phyloP scores from a whole-genome alignment of 2,797 vertebrate genomes.

The Phylloscopus collybita region DNA sequence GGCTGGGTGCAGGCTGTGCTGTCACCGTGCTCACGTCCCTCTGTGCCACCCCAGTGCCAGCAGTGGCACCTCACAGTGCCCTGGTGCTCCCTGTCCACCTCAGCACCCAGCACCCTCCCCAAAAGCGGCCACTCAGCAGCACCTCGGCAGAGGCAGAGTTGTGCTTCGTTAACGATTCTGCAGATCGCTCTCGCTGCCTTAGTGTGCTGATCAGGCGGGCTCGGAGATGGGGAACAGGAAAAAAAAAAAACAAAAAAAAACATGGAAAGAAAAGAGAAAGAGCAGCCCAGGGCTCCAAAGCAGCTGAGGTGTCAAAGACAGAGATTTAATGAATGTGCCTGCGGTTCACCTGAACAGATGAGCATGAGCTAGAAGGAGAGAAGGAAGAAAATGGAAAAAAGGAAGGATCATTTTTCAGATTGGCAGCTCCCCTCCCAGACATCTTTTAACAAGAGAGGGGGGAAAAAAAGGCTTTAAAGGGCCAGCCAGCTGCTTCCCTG shows the following conservation, averaged over 20 bases:
- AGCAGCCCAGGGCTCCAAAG: slow-evolving; percentile 70
- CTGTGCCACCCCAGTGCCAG: not conserved
- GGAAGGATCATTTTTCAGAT: slow-evolving; percentile 83
- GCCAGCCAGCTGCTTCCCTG: slow-evolving; percentile 45
- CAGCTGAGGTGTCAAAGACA: slow-evolving; percentile 78
- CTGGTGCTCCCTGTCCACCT: fast-evolving
- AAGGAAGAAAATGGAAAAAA: slow-evolving; percentile 79
- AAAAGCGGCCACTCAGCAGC: not conserved
- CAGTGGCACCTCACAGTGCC: not conserved
- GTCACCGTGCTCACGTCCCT: fast-evolving
- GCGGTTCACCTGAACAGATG: slow-evolving; percentile 82
- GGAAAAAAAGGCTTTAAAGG: slow-evolving; percentile 58
- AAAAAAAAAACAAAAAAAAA: not conserved
- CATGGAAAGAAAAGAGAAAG: slow-evolving; percentile 10
- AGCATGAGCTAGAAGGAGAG: slow-evolving; percentile 73
- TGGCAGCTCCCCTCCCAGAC: slow-evolving; percentile 75
- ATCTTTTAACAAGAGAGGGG: slow-evolving; percentile 71
- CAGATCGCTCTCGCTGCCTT: not conserved
- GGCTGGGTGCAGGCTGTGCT: not conserved
- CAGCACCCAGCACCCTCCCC: not conserved
- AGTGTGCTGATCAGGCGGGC: slow-evolving; percentile 67
- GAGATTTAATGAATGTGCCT: slow-evolving; percentile 83
- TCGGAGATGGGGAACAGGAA: slow-evolving; percentile 8
- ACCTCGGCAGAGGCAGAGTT: not conserved
- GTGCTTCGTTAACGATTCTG: slow-evolving; percentile 45